Evolutionary conservation across 2,888 invertebrate species (phyloP).

Genomic region (Blera fallax): DNA sequence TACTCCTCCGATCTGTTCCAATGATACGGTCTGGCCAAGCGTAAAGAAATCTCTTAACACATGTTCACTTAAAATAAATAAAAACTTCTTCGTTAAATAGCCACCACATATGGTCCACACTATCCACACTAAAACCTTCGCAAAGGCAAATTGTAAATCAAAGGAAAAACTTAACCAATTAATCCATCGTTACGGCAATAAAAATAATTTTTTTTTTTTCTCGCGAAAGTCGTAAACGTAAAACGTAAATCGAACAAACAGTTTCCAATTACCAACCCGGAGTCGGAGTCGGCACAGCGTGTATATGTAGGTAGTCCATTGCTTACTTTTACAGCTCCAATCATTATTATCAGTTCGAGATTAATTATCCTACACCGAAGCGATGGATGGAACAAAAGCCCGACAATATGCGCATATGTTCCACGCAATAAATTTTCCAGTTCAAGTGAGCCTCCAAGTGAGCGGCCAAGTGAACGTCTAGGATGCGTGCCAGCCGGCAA

Average conservation of each 20-base stretch:
- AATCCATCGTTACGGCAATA: constrained; percentile 19
- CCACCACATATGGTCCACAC: not conserved
- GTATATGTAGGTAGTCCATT: constrained; percentile 12
- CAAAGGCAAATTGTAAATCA: constrained; percentile 27
- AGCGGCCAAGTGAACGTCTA: too few species aligned
- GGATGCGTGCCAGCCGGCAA: constrained; percentile 34
- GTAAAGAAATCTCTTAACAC: constrained; percentile 22
- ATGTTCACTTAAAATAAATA: constrained; percentile 3
- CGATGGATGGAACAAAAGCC: constrained; percentile 36
- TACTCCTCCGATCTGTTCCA: constrained; percentile 18
- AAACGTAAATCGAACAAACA: constrained; percentile 33
- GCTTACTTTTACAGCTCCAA: constrained; percentile 56
- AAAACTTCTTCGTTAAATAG: not conserved
- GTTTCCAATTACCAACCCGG: constrained; percentile 32
- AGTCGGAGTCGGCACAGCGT: not conserved
- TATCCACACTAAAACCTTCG: not conserved
- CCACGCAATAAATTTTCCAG: constrained; percentile 70
- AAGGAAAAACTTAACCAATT: constrained; percentile 32
- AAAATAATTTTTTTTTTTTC: not conserved
- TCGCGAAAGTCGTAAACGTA: constrained; percentile 27
- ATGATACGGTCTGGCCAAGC: constrained; percentile 4
- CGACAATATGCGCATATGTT: constrained; percentile 58
- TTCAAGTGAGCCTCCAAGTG: constrained; percentile 29
- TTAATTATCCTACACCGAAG: constrained; percentile 42
- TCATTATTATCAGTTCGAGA: constrained; percentile 63